phyloP scores from a whole-genome alignment of 2,888 invertebrate genomes.

The Acrobasis repandana region DNA sequence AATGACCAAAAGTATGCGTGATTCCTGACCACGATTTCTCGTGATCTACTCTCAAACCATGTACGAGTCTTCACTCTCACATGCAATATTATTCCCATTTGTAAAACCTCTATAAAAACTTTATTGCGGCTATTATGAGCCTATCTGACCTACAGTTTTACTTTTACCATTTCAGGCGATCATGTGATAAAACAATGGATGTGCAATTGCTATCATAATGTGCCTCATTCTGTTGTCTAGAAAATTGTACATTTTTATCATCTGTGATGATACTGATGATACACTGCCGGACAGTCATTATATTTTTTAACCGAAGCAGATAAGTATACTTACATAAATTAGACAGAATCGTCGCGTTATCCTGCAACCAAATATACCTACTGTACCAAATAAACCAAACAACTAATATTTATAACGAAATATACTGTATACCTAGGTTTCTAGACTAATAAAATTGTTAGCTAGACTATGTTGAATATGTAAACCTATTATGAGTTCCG shows the following conservation, averaged over 20 bases:
- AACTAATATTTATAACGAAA: too few species aligned
- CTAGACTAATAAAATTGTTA: too few species aligned
- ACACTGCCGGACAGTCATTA: too few species aligned
- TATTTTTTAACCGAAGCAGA: too few species aligned
- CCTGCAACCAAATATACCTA: too few species aligned
- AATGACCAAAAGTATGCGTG: constrained; percentile 36
- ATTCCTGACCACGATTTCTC: constrained; percentile 51
- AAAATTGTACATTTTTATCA: not conserved
- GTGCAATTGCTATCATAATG: not conserved
- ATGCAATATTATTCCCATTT: constrained; percentile 30
- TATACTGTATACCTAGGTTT: too few species aligned
- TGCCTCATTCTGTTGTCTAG: not conserved
- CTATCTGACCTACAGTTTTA: constrained; percentile 35
- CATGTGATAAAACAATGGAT: constrained; percentile 21
- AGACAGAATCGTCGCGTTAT: too few species aligned
- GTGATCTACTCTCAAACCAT: constrained; percentile 35
- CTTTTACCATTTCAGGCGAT: constrained; percentile 25
- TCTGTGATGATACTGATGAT: too few species aligned
- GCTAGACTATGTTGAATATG: too few species aligned
- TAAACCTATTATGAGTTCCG: too few species aligned
- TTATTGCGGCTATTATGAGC: constrained; percentile 36
- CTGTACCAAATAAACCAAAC: too few species aligned
- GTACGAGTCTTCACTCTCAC: constrained; percentile 34
- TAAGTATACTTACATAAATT: too few species aligned
- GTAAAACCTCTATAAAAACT: constrained; percentile 32